Percentiles rank a stretch among this genome's conserved stretches.
phyloP scores from a whole-genome alignment of 2,797 vertebrate genomes.

The Clarias pachynema region DNA sequence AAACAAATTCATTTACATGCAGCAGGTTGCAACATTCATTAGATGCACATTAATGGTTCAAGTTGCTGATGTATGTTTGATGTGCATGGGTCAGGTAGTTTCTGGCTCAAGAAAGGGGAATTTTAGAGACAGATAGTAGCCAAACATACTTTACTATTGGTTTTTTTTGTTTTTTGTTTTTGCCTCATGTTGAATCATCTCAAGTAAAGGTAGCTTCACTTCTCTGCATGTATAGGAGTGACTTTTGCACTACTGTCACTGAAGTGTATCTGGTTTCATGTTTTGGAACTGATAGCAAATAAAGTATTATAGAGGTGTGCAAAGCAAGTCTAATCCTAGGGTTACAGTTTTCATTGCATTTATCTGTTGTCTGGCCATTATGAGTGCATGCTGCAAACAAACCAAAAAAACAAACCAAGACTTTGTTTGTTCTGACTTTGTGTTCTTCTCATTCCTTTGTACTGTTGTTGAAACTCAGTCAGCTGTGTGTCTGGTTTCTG shows the following conservation, averaged over 20 bases:
- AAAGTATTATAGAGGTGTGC: background rate
- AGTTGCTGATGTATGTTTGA: slow-evolving; percentile 12
- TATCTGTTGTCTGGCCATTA: slow-evolving; percentile 12
- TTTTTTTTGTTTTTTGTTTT: slow-evolving; percentile 4
- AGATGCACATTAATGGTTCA: slow-evolving; percentile 39
- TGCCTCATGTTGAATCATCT: background rate
- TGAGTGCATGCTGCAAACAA: background rate
- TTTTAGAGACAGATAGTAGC: background rate
- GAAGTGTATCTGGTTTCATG: background rate
- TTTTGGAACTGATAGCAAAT: background rate
- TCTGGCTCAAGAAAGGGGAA: background rate
- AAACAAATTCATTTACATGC: slow-evolving; percentile 35
- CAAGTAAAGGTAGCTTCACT: background rate
- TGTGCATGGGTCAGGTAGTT: slow-evolving; percentile 8
- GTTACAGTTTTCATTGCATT: background rate
- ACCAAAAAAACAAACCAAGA: background rate
- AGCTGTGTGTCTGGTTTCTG: slow-evolving; percentile 32
- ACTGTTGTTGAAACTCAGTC: slow-evolving; percentile 18
- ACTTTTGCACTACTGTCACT: background rate
- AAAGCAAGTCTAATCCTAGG: background rate
- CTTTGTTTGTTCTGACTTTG: background rate
- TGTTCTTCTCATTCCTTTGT: background rate
- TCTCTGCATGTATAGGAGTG: background rate
- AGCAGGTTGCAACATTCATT: slow-evolving; percentile 58
- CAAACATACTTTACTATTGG: background rate